phyloP scores from a whole-genome alignment of 2,888 invertebrate species.

The Chouioia cunea region DNA sequence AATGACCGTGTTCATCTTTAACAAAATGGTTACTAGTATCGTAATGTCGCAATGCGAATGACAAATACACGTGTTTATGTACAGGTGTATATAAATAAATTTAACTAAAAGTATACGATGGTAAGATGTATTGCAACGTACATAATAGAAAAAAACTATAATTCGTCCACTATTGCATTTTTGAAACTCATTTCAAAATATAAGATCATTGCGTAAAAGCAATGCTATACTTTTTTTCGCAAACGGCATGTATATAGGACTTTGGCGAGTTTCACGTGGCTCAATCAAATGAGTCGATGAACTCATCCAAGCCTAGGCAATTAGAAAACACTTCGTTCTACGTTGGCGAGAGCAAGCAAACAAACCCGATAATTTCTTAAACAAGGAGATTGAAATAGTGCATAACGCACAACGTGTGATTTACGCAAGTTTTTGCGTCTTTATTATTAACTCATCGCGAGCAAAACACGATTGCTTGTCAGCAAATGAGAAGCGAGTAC shows the following conservation, averaged over 20 bases:
- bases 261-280: conserved; percentile 33
- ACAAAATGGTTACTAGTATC: too few relatives aligned
- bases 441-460: too few relatives aligned
- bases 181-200: conserved; percentile 15
- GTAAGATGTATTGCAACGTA: background rate
- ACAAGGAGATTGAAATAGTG: too few relatives aligned
- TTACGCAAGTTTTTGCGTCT: too few relatives aligned
- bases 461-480: too few relatives aligned
- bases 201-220: conserved; percentile 31
- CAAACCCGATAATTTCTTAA: too few relatives aligned
- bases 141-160: conserved; percentile 1
- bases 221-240: conserved; percentile 34
- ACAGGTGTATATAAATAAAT: conserved; percentile 1
- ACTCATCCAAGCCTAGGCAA: conserved; percentile 1
- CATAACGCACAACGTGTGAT: too few relatives aligned
- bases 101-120: background rate
- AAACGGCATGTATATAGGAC: background rate
- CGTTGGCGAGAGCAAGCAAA: background rate
- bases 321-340: background rate
- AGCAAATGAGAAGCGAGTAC: too few relatives aligned
- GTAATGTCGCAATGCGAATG: too few relatives aligned
- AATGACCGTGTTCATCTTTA: too few relatives aligned
- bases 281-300: conserved; percentile 45
- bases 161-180: too few relatives aligned
- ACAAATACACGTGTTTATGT: conserved; percentile 17